phyloP scores from a whole-genome alignment of 1,140 invertebrate genomes.

The Laodelphax striatellus region DNA sequence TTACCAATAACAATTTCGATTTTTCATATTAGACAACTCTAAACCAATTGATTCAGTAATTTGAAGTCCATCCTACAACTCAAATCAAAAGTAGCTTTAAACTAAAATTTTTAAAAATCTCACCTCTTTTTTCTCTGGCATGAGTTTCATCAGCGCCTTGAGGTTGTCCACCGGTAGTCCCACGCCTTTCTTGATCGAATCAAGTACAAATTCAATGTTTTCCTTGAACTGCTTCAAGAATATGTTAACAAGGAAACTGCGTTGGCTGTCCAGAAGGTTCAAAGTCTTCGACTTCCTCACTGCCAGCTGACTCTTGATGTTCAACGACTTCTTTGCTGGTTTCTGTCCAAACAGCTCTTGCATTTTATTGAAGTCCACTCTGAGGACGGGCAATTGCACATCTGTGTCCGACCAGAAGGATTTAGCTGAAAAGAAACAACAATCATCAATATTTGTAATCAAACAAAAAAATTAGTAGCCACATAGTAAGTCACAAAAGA shows the following conservation, averaged over 20 bases:
- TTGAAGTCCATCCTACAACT: too few relatives aligned
- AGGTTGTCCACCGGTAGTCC: constrained; percentile 39
- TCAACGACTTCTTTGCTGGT: neutral
- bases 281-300: constrained; percentile 13
- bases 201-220: constrained; percentile 33
- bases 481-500: too few relatives aligned
- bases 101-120: neutral
- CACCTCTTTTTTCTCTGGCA: constrained; percentile 43
- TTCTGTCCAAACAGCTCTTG: constrained; percentile 34
- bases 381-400: constrained; percentile 17
- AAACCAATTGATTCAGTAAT: too few relatives aligned
- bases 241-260: constrained; percentile 46
- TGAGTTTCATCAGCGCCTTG: constrained; percentile 36
- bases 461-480: too few relatives aligned
- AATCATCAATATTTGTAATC: too few relatives aligned
- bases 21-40: too few relatives aligned
- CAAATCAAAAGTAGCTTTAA: too few relatives aligned
- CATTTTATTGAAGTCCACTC: constrained; percentile 27
- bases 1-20: too few relatives aligned
- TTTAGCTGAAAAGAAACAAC: constrained; percentile 14
- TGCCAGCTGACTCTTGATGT: too few relatives aligned
- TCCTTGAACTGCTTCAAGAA: constrained; percentile 44
- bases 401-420: constrained; percentile 24
- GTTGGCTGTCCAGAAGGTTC: constrained; percentile 37
- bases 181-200: constrained; percentile 31